Percentiles rank a stretch among this genome's conserved stretches.
Conservation (phyloP, 2,113 vertebrate genomes). For the Pithys albifrons region DNA sequence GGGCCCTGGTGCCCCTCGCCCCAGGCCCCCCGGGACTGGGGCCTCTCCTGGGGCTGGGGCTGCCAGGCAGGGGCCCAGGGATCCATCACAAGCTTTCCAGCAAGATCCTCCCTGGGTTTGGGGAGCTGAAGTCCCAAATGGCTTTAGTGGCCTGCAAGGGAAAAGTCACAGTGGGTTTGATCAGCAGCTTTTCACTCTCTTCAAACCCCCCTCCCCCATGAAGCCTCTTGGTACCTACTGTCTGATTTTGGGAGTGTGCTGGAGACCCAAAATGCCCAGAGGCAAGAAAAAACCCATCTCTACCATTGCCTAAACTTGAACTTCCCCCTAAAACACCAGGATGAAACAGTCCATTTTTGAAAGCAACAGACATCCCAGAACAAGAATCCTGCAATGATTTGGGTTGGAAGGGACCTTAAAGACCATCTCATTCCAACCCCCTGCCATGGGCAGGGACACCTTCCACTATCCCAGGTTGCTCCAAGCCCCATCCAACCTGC, state of each 20-base stretch:
- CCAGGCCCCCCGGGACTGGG: rapidly evolving
- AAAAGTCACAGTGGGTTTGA: neutral
- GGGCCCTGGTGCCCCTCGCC: neutral
- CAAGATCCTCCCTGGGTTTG: neutral
- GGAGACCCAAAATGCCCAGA: neutral
- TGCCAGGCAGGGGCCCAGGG: slow-evolving; percentile 12
- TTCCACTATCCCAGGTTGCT: neutral
- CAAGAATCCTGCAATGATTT: neutral
- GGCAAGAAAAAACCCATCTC: neutral
- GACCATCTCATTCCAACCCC: neutral
- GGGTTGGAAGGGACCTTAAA: neutral
- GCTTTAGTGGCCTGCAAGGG: slow-evolving; percentile 43
- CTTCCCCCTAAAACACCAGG: neutral
- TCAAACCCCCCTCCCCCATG: neutral
- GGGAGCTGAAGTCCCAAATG: neutral
- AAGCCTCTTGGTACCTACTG: neutral
- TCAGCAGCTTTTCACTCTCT: neutral
- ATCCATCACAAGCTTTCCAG: slow-evolving; percentile 62
- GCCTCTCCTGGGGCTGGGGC: neutral
- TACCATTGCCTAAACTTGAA: neutral
- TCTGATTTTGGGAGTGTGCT: neutral
- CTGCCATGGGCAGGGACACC: neutral
- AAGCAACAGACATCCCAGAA: neutral
- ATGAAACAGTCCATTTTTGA: neutral
- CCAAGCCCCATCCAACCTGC: neutral